Evolutionary conservation across 92 coral and sea anemone genomes (phyloP), one percentile per base, ranked within the genome.

Genomic region (Porites evermanni): DNA sequence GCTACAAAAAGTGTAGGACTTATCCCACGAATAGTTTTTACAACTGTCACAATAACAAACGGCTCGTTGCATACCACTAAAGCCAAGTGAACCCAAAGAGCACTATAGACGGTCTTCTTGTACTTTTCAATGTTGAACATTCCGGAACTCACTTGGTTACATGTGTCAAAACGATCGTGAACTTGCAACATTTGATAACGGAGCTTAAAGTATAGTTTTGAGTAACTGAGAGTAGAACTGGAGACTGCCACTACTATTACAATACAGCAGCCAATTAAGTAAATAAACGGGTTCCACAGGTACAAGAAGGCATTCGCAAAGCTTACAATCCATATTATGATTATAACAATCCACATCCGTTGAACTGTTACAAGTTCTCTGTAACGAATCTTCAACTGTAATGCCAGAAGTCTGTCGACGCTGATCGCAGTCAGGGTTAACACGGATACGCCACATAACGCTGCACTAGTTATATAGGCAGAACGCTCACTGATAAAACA

Each of bases 371-470:
- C 74, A 50, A 79, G 20, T 47, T 65, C 63, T 79, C 84, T 79
- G 29, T 79, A 79, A 13, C 64, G 73, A 47, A 79, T 20, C 47
- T 74, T 53, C 18, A 79, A 51, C 23, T 51, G 38, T 29, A 78
- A 64, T 18, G 82, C 82, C 23, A 78, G 82, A n/a, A 78, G 82
- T 17, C 82, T 64, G 47, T 79, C 84, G 19, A 66, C 84, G 64
- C 84, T 79, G 2, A 79, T 63, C 17, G 73, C 84, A 19, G 73
- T 65, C 10, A 79, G 59, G 7, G 84, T 79, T 19, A 51, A 47
- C 64, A 79, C 47, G 23, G 84, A 79, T 8, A 65, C 84, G 2
- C 84, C 74, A 52, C 73, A 79, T 6, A 79, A 51, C 4, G 50
- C 64, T 10, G 84, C 74, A 74, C 72, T 64, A 20, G 74, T 50